A percentile compares a stretch with the other conserved stretches of the same genome.
phyloP scores from a whole-genome alignment of 2,797 vertebrate genomes.

The Peromyscus eremicus region DNA sequence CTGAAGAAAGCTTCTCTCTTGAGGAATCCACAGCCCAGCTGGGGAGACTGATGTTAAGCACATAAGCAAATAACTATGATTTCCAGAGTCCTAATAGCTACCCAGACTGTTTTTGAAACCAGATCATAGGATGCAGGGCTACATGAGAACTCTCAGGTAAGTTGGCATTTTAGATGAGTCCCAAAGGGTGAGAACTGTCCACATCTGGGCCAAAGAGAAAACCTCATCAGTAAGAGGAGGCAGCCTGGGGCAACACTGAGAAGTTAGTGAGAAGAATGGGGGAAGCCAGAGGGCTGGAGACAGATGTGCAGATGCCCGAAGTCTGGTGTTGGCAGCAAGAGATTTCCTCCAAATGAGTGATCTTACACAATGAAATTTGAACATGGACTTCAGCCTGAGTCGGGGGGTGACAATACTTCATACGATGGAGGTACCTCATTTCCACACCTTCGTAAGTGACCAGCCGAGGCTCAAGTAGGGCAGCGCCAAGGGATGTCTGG shows the following conservation, averaged over 20 bases:
- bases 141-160: background rate
- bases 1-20: background rate
- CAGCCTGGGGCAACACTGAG: background rate
- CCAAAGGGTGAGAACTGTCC: background rate
- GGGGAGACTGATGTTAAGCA: background rate
- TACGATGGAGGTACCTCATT: accelerated
- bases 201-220: background rate
- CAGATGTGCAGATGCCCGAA: background rate
- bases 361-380: background rate
- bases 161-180: background rate
- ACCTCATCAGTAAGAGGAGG: accelerated
- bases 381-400: accelerated
- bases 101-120: background rate
- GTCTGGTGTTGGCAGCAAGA: no score
- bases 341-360: background rate
- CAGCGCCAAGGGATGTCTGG: background rate
- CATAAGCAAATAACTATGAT: background rate
- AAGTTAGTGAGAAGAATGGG: accelerated
- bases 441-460: background rate
- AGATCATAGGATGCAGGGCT: background rate
- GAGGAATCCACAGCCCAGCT: background rate
- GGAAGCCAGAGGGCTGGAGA: accelerated
- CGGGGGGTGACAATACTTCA: accelerated
- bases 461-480: accelerated
- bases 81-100: background rate